Evolutionary conservation across 2,888 invertebrate species (phyloP).

Genomic region (Ariolimax columbianus): DNA sequence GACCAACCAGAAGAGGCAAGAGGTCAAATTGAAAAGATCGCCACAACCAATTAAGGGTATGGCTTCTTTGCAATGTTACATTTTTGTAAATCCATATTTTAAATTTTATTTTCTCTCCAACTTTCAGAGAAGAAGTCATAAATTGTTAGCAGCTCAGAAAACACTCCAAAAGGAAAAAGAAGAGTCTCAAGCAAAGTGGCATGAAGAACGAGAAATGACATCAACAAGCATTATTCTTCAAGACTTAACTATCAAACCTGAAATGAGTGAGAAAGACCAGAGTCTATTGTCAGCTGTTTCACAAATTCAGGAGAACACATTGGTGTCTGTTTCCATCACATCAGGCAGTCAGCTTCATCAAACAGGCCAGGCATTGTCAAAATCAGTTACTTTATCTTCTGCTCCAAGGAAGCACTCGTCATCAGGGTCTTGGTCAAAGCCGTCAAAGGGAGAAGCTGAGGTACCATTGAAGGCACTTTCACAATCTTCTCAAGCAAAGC

Average conservation of each 20-base stretch:
- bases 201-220: conserved; percentile 10
- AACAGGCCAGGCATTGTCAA: neutral
- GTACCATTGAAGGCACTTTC: neutral
- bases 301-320: neutral
- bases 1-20: too few species aligned
- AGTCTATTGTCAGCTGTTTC: neutral
- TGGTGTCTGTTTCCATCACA: neutral
- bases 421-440: neutral
- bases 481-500: conserved; percentile 5
- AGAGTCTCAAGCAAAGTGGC: conserved; percentile 25
- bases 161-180: conserved; percentile 41
- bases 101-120: neutral
- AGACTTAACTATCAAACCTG: conserved; percentile 9
- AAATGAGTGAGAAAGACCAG: neutral
- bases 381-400: neutral
- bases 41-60: too few species aligned
- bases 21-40: too few species aligned
- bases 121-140: conserved; percentile 40
- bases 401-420: neutral
- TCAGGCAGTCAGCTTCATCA: neutral
- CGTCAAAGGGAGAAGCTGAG: neutral
- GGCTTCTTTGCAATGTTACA: too few species aligned
- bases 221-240: conserved; percentile 29
- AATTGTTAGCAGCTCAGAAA: conserved; percentile 38
- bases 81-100: too few species aligned